Conservation (phyloP, 2,113 vertebrate species). For the Tursiops truncatus region DNA sequence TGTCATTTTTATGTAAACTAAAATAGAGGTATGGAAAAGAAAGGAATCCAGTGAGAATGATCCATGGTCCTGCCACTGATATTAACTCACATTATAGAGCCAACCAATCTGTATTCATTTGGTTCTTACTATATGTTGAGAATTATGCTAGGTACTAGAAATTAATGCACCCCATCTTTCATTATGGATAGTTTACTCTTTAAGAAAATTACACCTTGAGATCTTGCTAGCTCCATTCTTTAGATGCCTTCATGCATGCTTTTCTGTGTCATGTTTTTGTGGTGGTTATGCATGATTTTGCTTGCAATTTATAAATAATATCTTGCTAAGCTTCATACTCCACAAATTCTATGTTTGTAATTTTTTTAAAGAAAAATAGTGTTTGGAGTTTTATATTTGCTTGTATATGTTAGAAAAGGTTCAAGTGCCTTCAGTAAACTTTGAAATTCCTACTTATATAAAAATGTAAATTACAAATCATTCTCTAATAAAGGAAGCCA, state of each 20-base stretch:
- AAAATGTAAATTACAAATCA: background rate
- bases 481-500: background rate
- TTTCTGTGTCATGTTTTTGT: background rate
- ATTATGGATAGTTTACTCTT: background rate
- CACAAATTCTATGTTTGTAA: background rate
- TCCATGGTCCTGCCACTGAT: background rate
- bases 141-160: background rate
- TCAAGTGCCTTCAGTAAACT: background rate
- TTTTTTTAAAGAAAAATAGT: background rate
- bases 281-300: background rate
- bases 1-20: background rate
- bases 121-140: background rate
- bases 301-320: background rate
- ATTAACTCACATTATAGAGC: background rate
- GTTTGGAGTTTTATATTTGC: background rate
- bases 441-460: background rate
- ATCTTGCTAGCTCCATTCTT: background rate
- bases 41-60: background rate
- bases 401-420: background rate
- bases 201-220: background rate
- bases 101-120: background rate
- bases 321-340: background rate
- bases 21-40: background rate
- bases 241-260: background rate
- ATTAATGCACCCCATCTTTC: background rate